Evolutionary conservation across 2,113 vertebrate species (phyloP), one percentile per base, ranked within the genome.

Genomic region (Laticauda colubrina): DNA sequence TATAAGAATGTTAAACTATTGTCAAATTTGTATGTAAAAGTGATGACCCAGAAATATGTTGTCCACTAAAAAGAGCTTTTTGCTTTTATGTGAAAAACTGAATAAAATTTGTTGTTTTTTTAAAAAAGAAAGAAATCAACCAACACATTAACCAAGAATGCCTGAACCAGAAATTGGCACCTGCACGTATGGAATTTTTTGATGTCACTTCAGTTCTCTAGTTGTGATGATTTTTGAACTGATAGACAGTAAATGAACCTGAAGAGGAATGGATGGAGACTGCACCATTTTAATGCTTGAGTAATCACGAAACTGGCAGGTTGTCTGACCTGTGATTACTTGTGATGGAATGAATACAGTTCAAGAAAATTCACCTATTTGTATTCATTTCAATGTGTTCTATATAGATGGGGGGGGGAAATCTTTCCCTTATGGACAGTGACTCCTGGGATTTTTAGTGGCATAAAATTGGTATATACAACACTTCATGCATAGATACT

Each of bases 171-270:
- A 75, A 34, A 1, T 34, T 75, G n/a, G n/a, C n/a, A 61, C 89
- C n/a, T 91, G n/a, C 11, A 0, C 24, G 23, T 39, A n/a, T 91
- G 51, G 11, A 39, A 59, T 45, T 48, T 61, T 69, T 20, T 53
- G 43, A 23, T 0, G 54, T 0, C 5, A 1, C 0, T 48, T 2
- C 2, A 4, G 5, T 90, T 53, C 43, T 48, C n/a, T 64, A 20
- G 81, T 61, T 88, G 20, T 90, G 21, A 64, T 48, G 34, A 2
- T 93, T 86, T 21, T 4, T 29, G 2, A 24, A 61, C 56, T 90
- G 89, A 2, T 20, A 57, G 26, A 21, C 54, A 92, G 4, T 10
- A 93, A 45, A 18, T 91, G 0, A 0, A 1, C 34, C 0, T 53
- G 0, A 91, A 59, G 75, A 90, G 55, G 0, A 0, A 88, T 87